phyloP scores from a whole-genome alignment of 2,797 vertebrate species.

The Micrastur ruficollis region DNA sequence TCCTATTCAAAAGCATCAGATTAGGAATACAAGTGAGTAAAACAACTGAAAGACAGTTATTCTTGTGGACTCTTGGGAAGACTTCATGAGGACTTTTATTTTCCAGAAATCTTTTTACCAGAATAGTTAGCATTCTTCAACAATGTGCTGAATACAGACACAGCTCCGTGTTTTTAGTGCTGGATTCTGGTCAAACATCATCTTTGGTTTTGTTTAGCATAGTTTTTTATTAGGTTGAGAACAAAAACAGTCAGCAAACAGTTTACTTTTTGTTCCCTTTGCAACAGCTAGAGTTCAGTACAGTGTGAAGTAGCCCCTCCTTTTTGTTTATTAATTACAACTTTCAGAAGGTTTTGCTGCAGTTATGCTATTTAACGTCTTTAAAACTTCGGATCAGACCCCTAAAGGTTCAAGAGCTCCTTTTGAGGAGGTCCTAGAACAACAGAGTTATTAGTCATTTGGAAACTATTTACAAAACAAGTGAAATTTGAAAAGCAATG shows the following conservation, averaged over 20 bases:
- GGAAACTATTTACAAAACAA: constrained; percentile 46
- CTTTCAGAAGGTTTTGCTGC: not conserved
- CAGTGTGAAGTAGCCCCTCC: not conserved
- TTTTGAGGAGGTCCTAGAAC: constrained; percentile 17
- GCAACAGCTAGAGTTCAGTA: not conserved
- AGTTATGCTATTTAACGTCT: not conserved
- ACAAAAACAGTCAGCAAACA: constrained; percentile 28
- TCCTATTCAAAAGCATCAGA: not conserved
- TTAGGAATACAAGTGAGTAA: not conserved
- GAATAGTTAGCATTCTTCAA: constrained; percentile 43
- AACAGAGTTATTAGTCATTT: constrained; percentile 25
- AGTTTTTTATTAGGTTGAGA: constrained; percentile 43
- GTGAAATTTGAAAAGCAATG: not conserved
- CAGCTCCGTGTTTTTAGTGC: not conserved
- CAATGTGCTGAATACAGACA: constrained; percentile 32
- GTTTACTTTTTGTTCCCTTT: constrained; percentile 21
- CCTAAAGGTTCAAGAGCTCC: not conserved
- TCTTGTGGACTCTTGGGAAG: not conserved
- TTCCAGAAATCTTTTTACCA: constrained; percentile 7
- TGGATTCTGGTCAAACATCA: constrained; percentile 39
- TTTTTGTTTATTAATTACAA: not conserved
- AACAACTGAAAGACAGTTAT: not conserved
- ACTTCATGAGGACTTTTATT: not conserved
- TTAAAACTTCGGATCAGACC: not conserved
- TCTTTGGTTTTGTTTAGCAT: constrained; percentile 60